Percentiles rank a stretch among this genome's conserved stretches.
phyloP scores from a whole-genome alignment of 2,113 vertebrate genomes.

The Oncorhynchus masou region DNA sequence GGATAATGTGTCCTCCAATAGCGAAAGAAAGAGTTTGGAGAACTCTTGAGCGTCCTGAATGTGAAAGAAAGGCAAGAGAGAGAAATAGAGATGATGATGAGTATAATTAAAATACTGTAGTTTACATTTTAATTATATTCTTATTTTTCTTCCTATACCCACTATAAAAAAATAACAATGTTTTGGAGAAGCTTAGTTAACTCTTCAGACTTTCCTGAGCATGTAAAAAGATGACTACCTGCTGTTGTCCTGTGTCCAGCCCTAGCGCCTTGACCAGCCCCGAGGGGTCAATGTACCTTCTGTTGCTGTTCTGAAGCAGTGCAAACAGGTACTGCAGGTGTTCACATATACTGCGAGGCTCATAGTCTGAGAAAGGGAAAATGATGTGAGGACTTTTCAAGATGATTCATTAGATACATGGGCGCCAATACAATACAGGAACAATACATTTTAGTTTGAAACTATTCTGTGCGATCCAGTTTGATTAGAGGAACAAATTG shows the following conservation, averaged over 20 bases:
- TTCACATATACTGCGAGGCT: slow-evolving; percentile 92
- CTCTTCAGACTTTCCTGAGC: neutral
- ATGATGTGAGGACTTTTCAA: neutral
- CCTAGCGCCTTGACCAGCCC: slow-evolving; percentile 93
- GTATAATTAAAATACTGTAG: too few relatives aligned
- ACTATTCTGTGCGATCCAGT: too few relatives aligned
- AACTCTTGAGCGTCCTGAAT: slow-evolving; percentile 97
- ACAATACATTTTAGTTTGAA: too few relatives aligned
- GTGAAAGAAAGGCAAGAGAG: slow-evolving; percentile 11
- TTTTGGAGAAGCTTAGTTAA: too few relatives aligned
- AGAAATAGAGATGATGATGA: neutral
- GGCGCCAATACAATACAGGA: too few relatives aligned
- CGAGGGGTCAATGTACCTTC: slow-evolving; percentile 93
- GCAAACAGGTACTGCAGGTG: slow-evolving; percentile 98
- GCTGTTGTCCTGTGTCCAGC: slow-evolving; percentile 93
- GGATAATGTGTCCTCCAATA: slow-evolving; percentile 93
- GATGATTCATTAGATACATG: too few relatives aligned
- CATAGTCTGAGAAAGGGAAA: slow-evolving; percentile 79
- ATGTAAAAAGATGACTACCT: slow-evolving; percentile 72
- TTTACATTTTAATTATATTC: too few relatives aligned
- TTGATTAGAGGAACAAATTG: too few relatives aligned
- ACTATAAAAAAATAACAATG: too few relatives aligned
- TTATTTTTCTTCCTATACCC: too few relatives aligned
- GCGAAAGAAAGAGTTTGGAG: slow-evolving; percentile 95
- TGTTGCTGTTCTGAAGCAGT: slow-evolving; percentile 94